Evolutionary conservation across 2,888 invertebrate genomes (phyloP).

Genomic region (Frankliniella fusca): DNA sequence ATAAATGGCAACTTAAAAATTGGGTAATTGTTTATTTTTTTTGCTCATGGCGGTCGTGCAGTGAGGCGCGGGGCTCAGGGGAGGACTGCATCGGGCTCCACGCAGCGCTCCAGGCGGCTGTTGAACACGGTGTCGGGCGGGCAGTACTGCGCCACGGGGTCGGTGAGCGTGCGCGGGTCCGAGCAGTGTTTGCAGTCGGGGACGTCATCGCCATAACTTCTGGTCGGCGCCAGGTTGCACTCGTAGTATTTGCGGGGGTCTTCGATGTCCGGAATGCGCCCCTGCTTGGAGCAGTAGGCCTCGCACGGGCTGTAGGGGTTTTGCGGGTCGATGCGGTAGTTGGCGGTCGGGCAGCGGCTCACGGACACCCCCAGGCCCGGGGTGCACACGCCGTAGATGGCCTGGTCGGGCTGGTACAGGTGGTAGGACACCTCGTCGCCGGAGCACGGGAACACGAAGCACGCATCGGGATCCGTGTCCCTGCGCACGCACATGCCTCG

Average conservation of each 20-base stretch:
- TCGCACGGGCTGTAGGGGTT: neutral
- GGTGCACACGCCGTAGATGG: neutral
- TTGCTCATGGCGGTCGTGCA: too few relatives aligned
- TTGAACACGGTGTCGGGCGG: neutral
- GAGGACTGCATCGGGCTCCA: neutral
- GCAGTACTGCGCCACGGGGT: neutral
- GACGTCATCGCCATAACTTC: too few relatives aligned
- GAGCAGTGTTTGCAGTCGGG: too few relatives aligned
- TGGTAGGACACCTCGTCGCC: neutral
- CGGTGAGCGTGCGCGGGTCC: neutral
- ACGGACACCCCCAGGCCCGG: neutral
- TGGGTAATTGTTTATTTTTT: too few relatives aligned
- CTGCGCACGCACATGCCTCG: neutral
- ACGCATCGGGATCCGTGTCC: neutral
- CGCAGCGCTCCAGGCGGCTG: neutral
- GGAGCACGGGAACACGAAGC: neutral
- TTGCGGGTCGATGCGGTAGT: neutral
- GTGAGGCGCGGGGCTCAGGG: neutral
- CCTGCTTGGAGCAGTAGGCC: neutral
- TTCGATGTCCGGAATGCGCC: neutral
- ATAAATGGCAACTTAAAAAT: neutral
- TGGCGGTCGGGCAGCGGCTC: neutral
- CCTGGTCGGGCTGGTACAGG: neutral
- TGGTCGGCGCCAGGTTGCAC: neutral
- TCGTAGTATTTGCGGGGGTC: neutral